Conservation (phyloP, 2,797 vertebrate species). For the Anabas testudineus region DNA sequence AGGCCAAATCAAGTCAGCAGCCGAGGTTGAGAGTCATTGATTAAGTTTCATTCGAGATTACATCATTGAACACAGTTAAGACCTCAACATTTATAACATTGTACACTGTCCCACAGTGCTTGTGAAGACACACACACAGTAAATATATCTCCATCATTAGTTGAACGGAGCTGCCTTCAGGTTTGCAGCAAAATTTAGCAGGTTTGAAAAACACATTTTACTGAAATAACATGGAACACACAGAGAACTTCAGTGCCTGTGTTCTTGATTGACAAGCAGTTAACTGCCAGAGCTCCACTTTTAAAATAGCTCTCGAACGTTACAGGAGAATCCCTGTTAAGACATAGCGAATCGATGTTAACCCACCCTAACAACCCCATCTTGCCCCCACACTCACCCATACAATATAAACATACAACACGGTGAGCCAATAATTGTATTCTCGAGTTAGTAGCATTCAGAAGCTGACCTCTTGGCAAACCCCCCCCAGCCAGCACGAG, state of each 20-base stretch:
- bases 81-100: constrained; percentile 23
- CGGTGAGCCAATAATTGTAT: constrained; percentile 60
- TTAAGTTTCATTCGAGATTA: constrained; percentile 36
- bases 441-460: constrained; percentile 61
- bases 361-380: constrained; percentile 1
- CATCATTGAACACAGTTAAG: constrained; percentile 37
- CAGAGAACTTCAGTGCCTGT: constrained; percentile 14
- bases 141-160: not conserved
- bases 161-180: constrained; percentile 4
- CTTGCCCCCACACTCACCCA: constrained; percentile 19
- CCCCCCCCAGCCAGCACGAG: constrained; percentile 51
- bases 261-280: constrained; percentile 24
- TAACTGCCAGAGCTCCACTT: not conserved
- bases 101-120: not conserved
- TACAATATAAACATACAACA: constrained; percentile 31
- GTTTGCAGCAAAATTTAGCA: constrained; percentile 24
- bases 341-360: not conserved
- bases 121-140: not conserved
- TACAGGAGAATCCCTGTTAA: constrained; percentile 16
- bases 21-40: constrained; percentile 23
- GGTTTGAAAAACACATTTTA: constrained; percentile 14
- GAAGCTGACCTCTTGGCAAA: constrained; percentile 68
- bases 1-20: constrained; percentile 8
- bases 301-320: constrained; percentile 33
- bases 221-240: constrained; percentile 28